Evolutionary conservation across 2,797 vertebrate genomes (phyloP), one percentile per base, ranked within the genome.

Genomic region (Cryptoblepharus egeriae): DNA sequence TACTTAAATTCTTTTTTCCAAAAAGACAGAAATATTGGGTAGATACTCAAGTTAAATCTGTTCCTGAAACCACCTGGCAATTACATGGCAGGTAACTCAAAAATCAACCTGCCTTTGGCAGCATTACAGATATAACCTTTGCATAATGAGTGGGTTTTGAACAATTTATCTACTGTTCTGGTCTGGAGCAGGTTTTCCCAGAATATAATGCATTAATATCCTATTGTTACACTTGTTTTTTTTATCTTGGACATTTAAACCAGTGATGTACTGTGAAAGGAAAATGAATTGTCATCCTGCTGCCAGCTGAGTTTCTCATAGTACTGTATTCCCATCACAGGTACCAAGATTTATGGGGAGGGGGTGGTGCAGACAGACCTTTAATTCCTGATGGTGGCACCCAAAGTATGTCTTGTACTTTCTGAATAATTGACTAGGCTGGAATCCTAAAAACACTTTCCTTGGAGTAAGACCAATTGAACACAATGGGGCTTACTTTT

Each of bases 221-320:
- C 0, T 8, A 78, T 18, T 11, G 1, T 28, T 77, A 78, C n/a
- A 87, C 58, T 10, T 67, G 2, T 86, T 89, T 91, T 86, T 89
- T 91, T 84, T 65, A 87, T 79, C 84, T 88, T 85, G 82, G 75
- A 87, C 85, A 81, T 90, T 88, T 80, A 67, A 90, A 69, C 30
- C 26, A 26, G 32, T 65, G 81, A 4, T 63, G 68, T 71, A 71
- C 77, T 84, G 22, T 69, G 76, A 65, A 83, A 73, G 77, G 71
- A 78, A 78, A 37, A 71, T 77, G 60, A 58, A 69, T 75, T 22
- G 12, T 37, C 22, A 75, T 49, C 49, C 16, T 77, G 65, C 16
- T 39, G 64, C 61, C 22, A 5, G 28, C 32, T 74, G 61, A 52
- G 7, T 26, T 4, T 81, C 57, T 72, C 8, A 20, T 64, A n/a